Evolutionary conservation across 2,797 vertebrate genomes (phyloP), one percentile per base, ranked within the genome.

Genomic region (Bothrops alternatus): DNA sequence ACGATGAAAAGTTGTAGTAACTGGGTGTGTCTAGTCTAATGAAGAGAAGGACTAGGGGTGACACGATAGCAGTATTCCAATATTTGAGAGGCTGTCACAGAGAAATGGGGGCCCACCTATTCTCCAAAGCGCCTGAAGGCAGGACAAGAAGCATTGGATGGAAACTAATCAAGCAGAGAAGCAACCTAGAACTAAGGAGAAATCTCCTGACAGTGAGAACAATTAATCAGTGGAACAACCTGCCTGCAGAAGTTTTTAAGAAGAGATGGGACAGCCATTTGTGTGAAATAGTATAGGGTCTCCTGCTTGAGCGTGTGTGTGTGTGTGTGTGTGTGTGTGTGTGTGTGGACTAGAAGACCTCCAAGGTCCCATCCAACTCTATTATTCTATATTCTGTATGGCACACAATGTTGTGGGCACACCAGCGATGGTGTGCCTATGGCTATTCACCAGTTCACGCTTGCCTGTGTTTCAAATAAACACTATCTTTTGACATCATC

Each of bases 391-490:
- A 47, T 56, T 56, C 53, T 18, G 56, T 3, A 28, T 1, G 56
- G 16, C 55, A 32, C 2, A 16, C 28, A n/a, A 18, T 2, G 26
- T 25, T 61, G 25, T 61, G 4, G 57, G 4, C 23, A 42, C 88
- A 18, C 57, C 11, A 6, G 3, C 12, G 18, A 6, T 1, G 56
- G 10, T 4, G 1, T 26, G 5, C 37, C 57, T 37, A 3, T 0
- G 3, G 16, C 11, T 6, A 3, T 58, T 47, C 55, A 16, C 69
- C 14, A 18, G 55, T 26, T 4, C 42, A 47, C 8, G 3, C 12
- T 32, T 13, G 56, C 18, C 3, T 1, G 6, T 13, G 57, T 12
- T 86, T 63, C 37, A 25, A 53, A 61, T 14, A 28, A 42, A 86
- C 3, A 18, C 28, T 10, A 2, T 32, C 8, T 86, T 61, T 23